Percentiles rank a stretch among this genome's conserved stretches.
Evolutionary conservation across 1,140 invertebrate genomes (phyloP).

Genomic region (Lineus longissimus): DNA sequence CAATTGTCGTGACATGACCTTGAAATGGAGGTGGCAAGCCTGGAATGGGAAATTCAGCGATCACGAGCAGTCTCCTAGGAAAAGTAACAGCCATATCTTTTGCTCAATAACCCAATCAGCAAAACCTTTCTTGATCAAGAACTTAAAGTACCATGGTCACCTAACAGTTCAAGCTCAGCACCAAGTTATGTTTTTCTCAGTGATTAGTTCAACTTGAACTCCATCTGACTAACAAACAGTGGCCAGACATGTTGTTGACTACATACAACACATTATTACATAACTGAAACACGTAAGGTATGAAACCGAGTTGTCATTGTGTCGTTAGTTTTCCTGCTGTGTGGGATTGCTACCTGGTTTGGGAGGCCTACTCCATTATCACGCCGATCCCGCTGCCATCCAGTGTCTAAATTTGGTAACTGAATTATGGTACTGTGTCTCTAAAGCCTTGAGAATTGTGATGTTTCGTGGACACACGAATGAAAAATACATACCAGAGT

Average conservation of each 20-base stretch:
- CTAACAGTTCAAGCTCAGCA: neutral
- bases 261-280: no score
- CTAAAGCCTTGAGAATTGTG: no score
- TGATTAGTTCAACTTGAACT: neutral
- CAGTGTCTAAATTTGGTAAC: neutral
- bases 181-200: neutral
- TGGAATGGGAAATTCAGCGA: neutral
- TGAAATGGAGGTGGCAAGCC: neutral
- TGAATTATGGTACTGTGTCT: no score
- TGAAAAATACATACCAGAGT: conserved; percentile 1
- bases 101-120: neutral
- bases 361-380: neutral
- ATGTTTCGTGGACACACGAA: no score
- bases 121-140: neutral
- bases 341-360: neutral
- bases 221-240: no score
- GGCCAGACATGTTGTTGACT: no score
- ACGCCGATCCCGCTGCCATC: neutral
- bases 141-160: neutral
- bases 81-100: neutral
- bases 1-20: neutral
- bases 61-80: neutral
- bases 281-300: neutral
- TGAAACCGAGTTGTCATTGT: neutral
- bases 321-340: neutral